Base-by-base conservation (phyloP, 2,888 invertebrate species). In the Phaonia tiefii region DNA sequence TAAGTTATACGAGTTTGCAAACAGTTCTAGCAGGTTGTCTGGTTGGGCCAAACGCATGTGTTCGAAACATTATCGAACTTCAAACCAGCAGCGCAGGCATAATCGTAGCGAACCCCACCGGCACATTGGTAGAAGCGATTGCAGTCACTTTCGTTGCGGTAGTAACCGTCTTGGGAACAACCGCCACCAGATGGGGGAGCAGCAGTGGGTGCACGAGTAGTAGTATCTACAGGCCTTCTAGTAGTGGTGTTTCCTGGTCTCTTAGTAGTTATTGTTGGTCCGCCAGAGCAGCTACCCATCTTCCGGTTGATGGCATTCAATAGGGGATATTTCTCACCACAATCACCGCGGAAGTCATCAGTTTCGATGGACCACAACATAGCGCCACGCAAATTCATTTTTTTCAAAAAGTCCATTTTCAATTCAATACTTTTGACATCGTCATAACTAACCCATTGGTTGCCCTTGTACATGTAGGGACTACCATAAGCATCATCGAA, bases 401-500 rank as follows among this genome's bases (percentile, higher is more conserved):
- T 94, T 56, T 94, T 95, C 0, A 96, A 96, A 87, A 96, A 97
- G 85, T 94, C 93, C 0, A 96, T 94, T 92, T 98, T 97, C 87
- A 93, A 93, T 86, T 92, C 92, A 2, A 96, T 95, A 51, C 96
- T 96, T 15, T 93, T 93, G 72, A 95, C 93, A 86, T 98, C 97
- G 87, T 98, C 98, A 86, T 96, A 98, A 0, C 97, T 96, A 7
- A 98, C 96, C 97, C 97, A 98, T 90, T 97, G 97, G 90, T 97
- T 95, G 4, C 93, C 95, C 84, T 93, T 94, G 90, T 92, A 95
- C 0, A 97, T 97, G 85, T 96, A 97, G 0, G 98, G 49, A 17
- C 4, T 10, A 10, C 49, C 49, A 10, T 17, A 4, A 86, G 96
- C 95, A 85, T 95, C 95, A 86, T 87, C 86, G 31, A 86, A 87